A percentile compares a stretch with the other conserved stretches of the same genome.
Conservation (phyloP, 2,113 vertebrate species). For the Lepisosteus osseus region DNA sequence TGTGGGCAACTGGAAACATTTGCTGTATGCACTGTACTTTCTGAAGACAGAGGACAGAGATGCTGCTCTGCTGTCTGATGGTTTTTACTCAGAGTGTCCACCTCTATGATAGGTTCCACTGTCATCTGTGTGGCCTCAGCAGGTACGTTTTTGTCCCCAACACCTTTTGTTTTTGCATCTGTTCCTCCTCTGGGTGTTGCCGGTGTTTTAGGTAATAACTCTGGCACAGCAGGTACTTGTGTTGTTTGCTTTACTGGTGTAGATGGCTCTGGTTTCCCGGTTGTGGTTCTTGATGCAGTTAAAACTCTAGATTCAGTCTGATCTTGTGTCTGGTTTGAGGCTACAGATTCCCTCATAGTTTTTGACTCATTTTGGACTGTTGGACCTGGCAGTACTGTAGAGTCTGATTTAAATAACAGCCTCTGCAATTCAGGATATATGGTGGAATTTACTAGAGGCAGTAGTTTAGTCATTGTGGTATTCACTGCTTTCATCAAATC, state of each 20-base stretch:
- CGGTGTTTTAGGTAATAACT: background rate
- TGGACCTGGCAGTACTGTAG: background rate
- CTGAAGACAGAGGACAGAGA: slow-evolving; percentile 1
- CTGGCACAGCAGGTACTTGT: background rate
- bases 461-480: background rate
- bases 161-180: background rate
- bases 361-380: slow-evolving; percentile 4
- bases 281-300: background rate
- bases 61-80: slow-evolving; percentile 6
- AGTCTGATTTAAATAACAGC: background rate
- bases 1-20: background rate
- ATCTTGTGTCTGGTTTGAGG: background rate
- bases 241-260: background rate
- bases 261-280: background rate
- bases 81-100: background rate
- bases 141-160: background rate
- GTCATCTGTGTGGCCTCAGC: background rate
- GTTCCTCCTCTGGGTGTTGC: background rate
- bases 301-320: background rate
- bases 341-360: background rate
- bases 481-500: background rate
- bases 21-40: background rate
- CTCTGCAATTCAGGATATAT: background rate
- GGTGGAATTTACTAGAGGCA: background rate
- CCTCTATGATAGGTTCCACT: background rate